These are phyloP conservation scores for Poeciliopsis prolifica DNA, from an alignment of 2,113 vertebrate species.

Conservation along the genomic window DNA sequence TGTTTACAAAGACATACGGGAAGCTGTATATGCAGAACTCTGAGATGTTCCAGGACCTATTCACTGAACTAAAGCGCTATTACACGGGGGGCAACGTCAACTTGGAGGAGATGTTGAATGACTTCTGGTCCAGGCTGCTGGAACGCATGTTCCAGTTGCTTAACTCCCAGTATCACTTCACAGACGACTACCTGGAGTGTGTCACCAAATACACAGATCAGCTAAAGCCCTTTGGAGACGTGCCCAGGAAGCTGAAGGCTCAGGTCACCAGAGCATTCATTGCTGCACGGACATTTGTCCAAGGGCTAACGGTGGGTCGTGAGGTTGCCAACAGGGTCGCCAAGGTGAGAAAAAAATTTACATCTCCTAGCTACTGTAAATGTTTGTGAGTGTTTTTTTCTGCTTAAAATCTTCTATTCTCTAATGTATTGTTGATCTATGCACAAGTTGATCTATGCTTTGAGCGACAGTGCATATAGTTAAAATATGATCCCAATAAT, in stretches of 20 bases:
- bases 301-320: constrained; percentile 94
- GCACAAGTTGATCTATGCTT: too few species aligned
- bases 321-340: constrained; percentile 96
- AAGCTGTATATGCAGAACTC: constrained; percentile 96
- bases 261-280: constrained; percentile 95
- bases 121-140: constrained; percentile 94
- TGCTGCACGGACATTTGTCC: constrained; percentile 94
- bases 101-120: constrained; percentile 95
- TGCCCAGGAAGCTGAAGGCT: constrained; percentile 91
- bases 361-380: constrained; percentile 2
- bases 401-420: not conserved
- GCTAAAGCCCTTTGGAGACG: constrained; percentile 93
- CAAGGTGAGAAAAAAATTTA: constrained; percentile 84
- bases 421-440: not conserved
- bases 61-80: constrained; percentile 93
- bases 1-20: constrained; percentile 92
- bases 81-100: constrained; percentile 96
- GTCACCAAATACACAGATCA: constrained; percentile 96
- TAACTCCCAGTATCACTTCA: constrained; percentile 95
- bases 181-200: constrained; percentile 95
- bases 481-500: not conserved
- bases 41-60: constrained; percentile 95
- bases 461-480: not conserved
- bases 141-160: constrained; percentile 97
- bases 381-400: too few species aligned